Base-by-base conservation (phyloP, 2,888 invertebrate species). In the Sesia bembeciformis region DNA sequence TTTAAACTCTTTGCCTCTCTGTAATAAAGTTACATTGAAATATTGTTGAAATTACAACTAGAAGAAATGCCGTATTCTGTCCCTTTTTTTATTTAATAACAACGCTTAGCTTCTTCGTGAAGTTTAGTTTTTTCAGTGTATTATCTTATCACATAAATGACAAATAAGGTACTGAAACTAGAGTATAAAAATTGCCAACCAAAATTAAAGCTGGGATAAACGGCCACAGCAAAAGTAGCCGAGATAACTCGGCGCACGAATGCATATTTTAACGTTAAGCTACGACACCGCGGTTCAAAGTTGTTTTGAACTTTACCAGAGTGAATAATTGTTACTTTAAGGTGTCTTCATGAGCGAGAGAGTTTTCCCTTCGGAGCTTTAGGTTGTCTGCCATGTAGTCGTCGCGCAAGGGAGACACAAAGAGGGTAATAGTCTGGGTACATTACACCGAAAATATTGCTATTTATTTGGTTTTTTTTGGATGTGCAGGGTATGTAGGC, bases 241-340 rank as follows among this genome's bases (percentile, higher is more conserved):
- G 75, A 81, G 84, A 81, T 81, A 85, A 80, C 77, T 80, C 76
- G 64, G 75, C 68, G 73, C 78, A 76, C 78, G 76, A 78, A 84
- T 85, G 82, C 84, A 87, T 86, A 85, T 84, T 85, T 86, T 81
- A 86, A 73, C 82, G 76, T 76, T 80, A 77, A 83, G 78, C 81
- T 79, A 76, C 74, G 74, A 74, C 69, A 70, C 72, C 70, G 68
- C 74, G 73, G 73, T 75, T 79, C 78, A 78, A 83, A 81, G 84
- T 84, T 82, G 78, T 75, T 76, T 66, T 74, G 64, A 84, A 84
- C 78, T 85, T 83, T 67, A 69, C 65, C 70, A 68, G 66, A 78
- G 71, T 80, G 70, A 76, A 84, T 84, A 83, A 81, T 83, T 84
- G 75, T 81, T 81, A 75, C 70, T 3, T 50, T 50, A 50, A 39